Conservation (phyloP, 2,888 invertebrate species). For the Tenthredo mesomela region DNA sequence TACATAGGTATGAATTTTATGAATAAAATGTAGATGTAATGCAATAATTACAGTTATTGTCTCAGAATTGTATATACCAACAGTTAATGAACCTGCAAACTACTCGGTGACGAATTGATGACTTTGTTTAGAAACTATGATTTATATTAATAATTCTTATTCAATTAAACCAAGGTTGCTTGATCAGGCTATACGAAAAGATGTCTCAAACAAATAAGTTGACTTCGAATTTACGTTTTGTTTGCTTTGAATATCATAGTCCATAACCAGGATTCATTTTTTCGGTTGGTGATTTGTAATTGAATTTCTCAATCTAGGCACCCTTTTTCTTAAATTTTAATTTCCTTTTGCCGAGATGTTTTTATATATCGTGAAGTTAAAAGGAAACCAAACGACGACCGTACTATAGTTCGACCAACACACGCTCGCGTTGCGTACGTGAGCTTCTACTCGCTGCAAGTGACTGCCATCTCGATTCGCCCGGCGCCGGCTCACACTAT, state of each 20-base stretch:
- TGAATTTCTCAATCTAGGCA: neutral
- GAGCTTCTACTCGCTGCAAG: too few relatives aligned
- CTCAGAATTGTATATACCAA: conserved; percentile 7
- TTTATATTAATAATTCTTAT: conserved; percentile 18
- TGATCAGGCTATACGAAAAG: neutral
- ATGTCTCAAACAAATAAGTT: neutral
- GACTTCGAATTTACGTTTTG: neutral
- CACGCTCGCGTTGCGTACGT: too few relatives aligned
- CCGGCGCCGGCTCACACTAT: too few relatives aligned
- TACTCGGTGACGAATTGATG: neutral
- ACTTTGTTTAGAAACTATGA: conserved; percentile 1
- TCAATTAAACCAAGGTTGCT: neutral
- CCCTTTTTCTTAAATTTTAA: too few relatives aligned
- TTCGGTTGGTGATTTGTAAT: neutral
- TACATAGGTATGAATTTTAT: neutral
- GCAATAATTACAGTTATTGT: conserved; percentile 13
- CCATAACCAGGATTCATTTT: neutral
- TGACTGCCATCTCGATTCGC: too few relatives aligned
- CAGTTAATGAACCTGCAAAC: conserved; percentile 8
- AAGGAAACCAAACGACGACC: too few relatives aligned
- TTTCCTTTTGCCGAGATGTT: too few relatives aligned
- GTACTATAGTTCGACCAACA: too few relatives aligned
- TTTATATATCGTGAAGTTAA: too few relatives aligned
- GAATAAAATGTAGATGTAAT: conserved; percentile 20
- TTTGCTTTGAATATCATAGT: neutral